Percentiles rank a stretch among this genome's conserved stretches.
Evolutionary conservation across 2,888 invertebrate species (phyloP).

Genomic region (Platynereis dumerilii): DNA sequence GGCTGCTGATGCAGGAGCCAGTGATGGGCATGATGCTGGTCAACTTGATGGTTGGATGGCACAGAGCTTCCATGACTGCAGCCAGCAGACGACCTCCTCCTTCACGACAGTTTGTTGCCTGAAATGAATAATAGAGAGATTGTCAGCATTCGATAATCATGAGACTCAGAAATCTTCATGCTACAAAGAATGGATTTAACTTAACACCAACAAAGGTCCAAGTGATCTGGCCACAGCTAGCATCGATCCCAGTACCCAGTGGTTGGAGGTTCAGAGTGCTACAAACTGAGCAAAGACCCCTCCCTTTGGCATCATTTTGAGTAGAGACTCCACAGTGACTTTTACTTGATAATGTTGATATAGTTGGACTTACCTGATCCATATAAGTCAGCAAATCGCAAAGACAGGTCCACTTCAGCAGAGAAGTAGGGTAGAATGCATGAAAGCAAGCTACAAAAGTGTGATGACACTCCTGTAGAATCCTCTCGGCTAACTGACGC

Average conservation of each 20-base stretch:
- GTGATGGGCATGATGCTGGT: conserved; percentile 79
- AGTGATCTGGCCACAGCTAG: too few relatives aligned
- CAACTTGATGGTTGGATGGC: conserved; percentile 77
- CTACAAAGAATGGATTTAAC: too few relatives aligned
- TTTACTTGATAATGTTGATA: too few relatives aligned
- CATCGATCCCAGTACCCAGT: too few relatives aligned
- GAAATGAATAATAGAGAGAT: too few relatives aligned
- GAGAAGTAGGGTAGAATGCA: conserved; percentile 93
- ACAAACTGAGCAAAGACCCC: too few relatives aligned
- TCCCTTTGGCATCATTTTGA: too few relatives aligned
- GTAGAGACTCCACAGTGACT: too few relatives aligned
- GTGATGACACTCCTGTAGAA: conserved; percentile 87
- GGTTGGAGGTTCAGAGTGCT: too few relatives aligned
- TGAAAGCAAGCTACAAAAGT: conserved; percentile 92
- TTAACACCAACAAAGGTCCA: too few relatives aligned
- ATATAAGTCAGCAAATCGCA: conserved; percentile 70
- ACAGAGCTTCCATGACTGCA: conserved; percentile 84
- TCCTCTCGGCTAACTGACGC: conserved; percentile 64
- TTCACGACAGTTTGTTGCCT: conserved; percentile 23
- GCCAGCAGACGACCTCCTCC: conserved; percentile 73
- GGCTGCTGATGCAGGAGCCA: conserved; percentile 46
- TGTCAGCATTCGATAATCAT: too few relatives aligned
- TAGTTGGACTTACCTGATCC: conserved; percentile 58
- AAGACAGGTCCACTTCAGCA: conserved; percentile 89
- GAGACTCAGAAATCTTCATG: too few relatives aligned